Conservation (phyloP, 2,888 invertebrate genomes). For the Euplagia quadripunctaria region DNA sequence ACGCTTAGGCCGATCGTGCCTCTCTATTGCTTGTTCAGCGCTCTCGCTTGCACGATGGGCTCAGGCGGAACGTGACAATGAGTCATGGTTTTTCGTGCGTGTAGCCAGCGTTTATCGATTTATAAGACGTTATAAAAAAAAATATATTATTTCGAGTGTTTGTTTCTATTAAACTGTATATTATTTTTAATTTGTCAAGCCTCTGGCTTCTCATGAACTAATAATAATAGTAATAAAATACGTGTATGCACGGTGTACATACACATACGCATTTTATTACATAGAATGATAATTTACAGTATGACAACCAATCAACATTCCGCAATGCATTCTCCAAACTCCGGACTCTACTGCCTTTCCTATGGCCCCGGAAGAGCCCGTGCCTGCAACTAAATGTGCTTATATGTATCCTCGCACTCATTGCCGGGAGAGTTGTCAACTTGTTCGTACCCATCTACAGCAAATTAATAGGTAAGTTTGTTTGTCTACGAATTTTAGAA, state of each 20-base stretch:
- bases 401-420: conserved; percentile 92
- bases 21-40: too few species aligned
- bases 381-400: conserved; percentile 94
- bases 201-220: not conserved
- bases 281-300: conserved; percentile 55
- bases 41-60: too few species aligned
- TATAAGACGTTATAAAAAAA: too few species aligned
- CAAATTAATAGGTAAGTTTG: conserved; percentile 91
- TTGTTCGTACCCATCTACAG: conserved; percentile 97
- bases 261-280: not conserved
- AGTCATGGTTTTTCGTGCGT: too few species aligned
- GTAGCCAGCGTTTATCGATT: too few species aligned
- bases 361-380: conserved; percentile 96
- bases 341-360: conserved; percentile 93
- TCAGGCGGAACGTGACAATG: too few species aligned
- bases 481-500: not conserved
- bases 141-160: too few species aligned
- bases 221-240: not conserved
- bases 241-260: not conserved
- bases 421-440: conserved; percentile 94
- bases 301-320: conserved; percentile 92
- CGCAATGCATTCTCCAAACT: conserved; percentile 93
- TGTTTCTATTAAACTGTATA: too few species aligned
- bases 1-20: too few species aligned
- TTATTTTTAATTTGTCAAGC: not conserved